Base-by-base conservation (phyloP, 1,140 invertebrate species). In the Nautilus pompilius region DNA sequence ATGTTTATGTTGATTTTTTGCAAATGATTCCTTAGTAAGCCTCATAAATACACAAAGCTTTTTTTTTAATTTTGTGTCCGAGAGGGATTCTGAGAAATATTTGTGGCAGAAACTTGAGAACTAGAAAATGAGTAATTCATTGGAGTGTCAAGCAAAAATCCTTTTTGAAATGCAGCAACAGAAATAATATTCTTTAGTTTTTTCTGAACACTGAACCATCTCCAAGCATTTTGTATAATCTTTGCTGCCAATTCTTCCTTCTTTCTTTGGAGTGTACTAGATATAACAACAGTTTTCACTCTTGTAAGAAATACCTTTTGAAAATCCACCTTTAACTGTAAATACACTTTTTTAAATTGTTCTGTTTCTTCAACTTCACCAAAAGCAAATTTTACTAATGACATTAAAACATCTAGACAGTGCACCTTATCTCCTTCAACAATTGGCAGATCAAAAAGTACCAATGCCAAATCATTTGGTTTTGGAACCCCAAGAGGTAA, bases 251-350 rank as follows among this genome's bases (percentile, higher is more conserved):
- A 94, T 77, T 97, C 94, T 83, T 96, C 91, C 66, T 94, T 88
- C 83, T 97, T 97, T 90, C 93, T 95, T 83, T 94, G 90, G 79
- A 95, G 88, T 22, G 95, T 97, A 34, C 93, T 96, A 66, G 93
- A 95, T 66, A 95, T 92, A 78, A 96, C 93, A 81, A 93, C 91
- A 67, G 95, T 87, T 80, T 95, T 92, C 78, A 95, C 95, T 58
- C 95, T 86, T 2, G 93, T 96, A 34, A 95, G 95, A 83, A 97
- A 98, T 80, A 95, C 92, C 80, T 96, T 66, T 34, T 95, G 93
- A 82, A 96, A 98, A 84, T 96, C 96, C 62, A 91, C 89, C 82
- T 96, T 93, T 91, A 96, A 96, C 84, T 96, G 93, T 73, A 92
- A 90, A 81, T 90, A 88, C 26, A 91, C 82, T 82, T 92, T 92